Conservation (phyloP, 1,140 invertebrate genomes). For the Bombus consobrinus region DNA sequence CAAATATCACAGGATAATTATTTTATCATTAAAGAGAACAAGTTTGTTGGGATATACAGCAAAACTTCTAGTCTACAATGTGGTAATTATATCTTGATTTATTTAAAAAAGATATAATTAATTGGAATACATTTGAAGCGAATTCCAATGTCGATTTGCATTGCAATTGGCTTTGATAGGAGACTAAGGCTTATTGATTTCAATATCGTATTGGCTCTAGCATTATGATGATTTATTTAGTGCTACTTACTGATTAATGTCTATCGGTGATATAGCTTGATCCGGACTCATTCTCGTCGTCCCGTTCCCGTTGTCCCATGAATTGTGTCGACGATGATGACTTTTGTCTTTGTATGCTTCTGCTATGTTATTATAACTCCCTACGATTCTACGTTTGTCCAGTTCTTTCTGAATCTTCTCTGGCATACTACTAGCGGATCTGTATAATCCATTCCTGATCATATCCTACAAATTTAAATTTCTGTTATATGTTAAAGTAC, state of each 20-base stretch:
- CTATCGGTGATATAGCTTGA: constrained; percentile 63
- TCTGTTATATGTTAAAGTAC: not conserved
- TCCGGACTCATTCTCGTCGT: constrained; percentile 68
- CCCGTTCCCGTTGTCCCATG: constrained; percentile 79
- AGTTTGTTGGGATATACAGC: not conserved
- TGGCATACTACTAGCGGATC: constrained; percentile 77
- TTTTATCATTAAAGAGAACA: not conserved
- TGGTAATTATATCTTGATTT: not conserved
- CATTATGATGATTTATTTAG: not conserved
- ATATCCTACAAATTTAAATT: constrained; percentile 30
- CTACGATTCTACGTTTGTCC: constrained; percentile 84
- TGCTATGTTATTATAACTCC: constrained; percentile 79
- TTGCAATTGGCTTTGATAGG: not conserved
- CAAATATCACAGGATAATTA: not conserved
- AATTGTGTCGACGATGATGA: constrained; percentile 78
- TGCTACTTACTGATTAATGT: constrained; percentile 65
- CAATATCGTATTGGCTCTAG: not conserved
- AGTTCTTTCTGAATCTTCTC: constrained; percentile 85
- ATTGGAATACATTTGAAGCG: not conserved
- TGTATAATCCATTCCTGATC: constrained; percentile 42
- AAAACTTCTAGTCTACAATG: constrained; percentile 34
- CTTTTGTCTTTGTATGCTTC: constrained; percentile 80
- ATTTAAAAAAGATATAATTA: not conserved
- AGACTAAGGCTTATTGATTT: not conserved
- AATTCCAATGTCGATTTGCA: not conserved